phyloP scores from a whole-genome alignment of 1,140 invertebrate species.

The Eciton burchellii region DNA sequence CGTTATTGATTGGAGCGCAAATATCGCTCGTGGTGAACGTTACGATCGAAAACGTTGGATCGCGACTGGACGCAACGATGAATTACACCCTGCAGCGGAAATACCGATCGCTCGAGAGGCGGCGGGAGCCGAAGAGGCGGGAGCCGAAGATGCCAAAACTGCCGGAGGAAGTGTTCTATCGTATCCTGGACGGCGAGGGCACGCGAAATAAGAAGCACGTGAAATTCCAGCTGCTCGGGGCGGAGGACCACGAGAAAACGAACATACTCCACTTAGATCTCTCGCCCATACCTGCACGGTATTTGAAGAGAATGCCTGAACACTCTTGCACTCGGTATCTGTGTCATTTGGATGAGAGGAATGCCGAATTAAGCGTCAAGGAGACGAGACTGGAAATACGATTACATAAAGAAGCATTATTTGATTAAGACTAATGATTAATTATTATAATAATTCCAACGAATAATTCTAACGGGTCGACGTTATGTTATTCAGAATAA shows the following conservation, averaged over 20 bases:
- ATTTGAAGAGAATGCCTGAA: background rate
- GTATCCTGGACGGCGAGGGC: constrained; percentile 3
- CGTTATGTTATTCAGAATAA: too few relatives aligned
- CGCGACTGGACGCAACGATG: constrained; percentile 12
- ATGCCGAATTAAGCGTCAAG: background rate
- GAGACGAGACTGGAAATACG: too few relatives aligned
- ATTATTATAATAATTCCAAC: too few relatives aligned
- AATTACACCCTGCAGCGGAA: constrained; percentile 28
- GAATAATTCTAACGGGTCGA: too few relatives aligned
- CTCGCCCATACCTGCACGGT: constrained; percentile 52
- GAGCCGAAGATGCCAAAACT: constrained; percentile 28
- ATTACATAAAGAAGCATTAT: too few relatives aligned
- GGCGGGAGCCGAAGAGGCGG: background rate
- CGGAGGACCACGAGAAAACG: constrained; percentile 1
- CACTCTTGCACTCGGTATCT: constrained; percentile 21
- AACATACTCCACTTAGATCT: background rate
- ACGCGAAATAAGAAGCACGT: constrained; percentile 33
- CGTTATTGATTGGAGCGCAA: background rate
- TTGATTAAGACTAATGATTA: too few relatives aligned
- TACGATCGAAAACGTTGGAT: background rate
- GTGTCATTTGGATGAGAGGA: background rate
- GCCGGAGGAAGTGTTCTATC: constrained; percentile 44
- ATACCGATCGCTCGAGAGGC: constrained; percentile 49
- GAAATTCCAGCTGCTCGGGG: constrained; percentile 32
- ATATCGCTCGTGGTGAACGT: background rate